Base-by-base conservation (phyloP, 2,797 vertebrate species). In the Oreortyx pictus region DNA sequence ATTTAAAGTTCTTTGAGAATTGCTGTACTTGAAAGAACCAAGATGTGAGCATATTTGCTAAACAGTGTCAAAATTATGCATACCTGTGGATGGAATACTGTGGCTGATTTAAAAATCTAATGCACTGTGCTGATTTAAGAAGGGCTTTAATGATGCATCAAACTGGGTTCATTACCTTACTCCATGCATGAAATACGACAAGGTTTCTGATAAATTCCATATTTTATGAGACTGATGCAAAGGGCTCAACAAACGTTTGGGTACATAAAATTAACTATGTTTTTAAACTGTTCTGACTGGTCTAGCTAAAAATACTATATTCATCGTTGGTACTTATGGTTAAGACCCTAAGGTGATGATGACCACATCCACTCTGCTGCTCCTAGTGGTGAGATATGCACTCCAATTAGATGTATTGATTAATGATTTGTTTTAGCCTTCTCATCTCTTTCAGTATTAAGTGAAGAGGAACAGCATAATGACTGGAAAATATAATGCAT, bases 1-100 rank as follows among this genome's bases (percentile, higher is more conserved):
- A 3, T 0, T 3, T 9, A 4, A 68, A 39, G 3, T 27, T 7
- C 41, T 56, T 25, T 76, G 44, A 70, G 23, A 8, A 23, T 2
- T 47, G 11, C n/a, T 87, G 29, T 20, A 47, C 49, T 71, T 85
- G 15, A 93, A 89, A 66, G 17, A 72, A 27, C 39, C 24, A 61
- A 92, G 37, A 62, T 33, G 13, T 5, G 20, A 80, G 82, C 10
- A 52, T 23, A 79, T 3, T 18, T 59, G 35, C 47, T 70, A 88
- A 72, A 70, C 0, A 68, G 27, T 37, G 49, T 74, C 37, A 77
- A 68, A 85, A 85, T 6, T 14, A 5, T 44, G 27, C 18, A 73
- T 68, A 80, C 39, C 73, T 82, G 44, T 59, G 81, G 33, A n/a
- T 35, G 46, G 37, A 77, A 14, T 57, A 47, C 2, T 44, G 11